A percentile compares a stretch with the other conserved stretches of the same genome.
Conservation (phyloP, 1,140 invertebrate genomes). For the Heliconius nattereri region DNA sequence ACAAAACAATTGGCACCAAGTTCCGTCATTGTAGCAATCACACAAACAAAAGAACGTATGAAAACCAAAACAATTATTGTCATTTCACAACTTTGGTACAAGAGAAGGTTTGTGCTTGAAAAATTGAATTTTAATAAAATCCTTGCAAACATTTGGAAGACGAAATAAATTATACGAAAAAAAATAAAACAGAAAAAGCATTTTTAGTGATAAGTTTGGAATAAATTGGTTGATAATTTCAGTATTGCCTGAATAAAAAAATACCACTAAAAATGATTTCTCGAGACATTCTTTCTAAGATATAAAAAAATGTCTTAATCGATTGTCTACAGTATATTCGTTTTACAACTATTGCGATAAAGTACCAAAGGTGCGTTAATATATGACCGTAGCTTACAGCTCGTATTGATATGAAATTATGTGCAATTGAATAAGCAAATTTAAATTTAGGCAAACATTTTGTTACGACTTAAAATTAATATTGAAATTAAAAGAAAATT, state of each 20-base stretch:
- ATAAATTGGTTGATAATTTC: not conserved
- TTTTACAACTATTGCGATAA: conserved; percentile 1
- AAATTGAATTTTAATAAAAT: conserved; percentile 37
- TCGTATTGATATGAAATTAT: conserved; percentile 55
- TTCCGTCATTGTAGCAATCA: conserved; percentile 43
- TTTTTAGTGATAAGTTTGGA: not conserved
- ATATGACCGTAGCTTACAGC: conserved; percentile 44
- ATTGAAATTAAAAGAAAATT: not conserved
- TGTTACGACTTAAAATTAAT: not conserved
- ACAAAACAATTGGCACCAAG: conserved; percentile 42
- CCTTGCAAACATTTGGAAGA: conserved; percentile 15
- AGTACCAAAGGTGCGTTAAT: conserved; percentile 58
- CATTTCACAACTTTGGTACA: conserved; percentile 67
- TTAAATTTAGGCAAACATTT: conserved; percentile 11
- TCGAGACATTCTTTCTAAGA: conserved; percentile 2
- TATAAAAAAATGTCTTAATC: not conserved
- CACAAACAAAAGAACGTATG: conserved; percentile 21
- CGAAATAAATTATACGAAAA: conserved; percentile 2
- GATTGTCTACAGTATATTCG: not conserved
- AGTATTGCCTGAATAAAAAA: not conserved
- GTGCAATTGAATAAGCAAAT: conserved; percentile 43
- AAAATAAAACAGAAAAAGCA: not conserved
- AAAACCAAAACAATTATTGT: conserved; percentile 62
- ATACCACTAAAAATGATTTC: conserved; percentile 1
- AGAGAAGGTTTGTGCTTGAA: conserved; percentile 37